phyloP scores from a whole-genome alignment of 2,113 vertebrate genomes.

The Anthoscopus minutus region DNA sequence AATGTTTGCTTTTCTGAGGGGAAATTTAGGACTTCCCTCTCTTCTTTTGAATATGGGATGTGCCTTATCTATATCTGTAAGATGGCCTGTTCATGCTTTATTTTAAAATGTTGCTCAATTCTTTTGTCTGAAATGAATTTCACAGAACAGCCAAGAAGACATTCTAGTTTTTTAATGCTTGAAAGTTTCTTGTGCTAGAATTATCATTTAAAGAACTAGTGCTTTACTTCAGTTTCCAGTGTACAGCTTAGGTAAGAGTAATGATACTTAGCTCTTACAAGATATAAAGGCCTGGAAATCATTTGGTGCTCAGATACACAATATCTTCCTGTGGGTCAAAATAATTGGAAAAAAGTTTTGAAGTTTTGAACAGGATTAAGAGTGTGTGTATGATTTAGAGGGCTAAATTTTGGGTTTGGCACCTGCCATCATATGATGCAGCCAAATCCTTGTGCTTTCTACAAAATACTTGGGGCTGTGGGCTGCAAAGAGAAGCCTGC shows the following conservation, averaged over 20 bases:
- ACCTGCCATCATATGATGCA: not conserved
- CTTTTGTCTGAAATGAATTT: not conserved
- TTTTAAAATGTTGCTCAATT: not conserved
- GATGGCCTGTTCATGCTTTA: not conserved
- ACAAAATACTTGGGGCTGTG: accelerated
- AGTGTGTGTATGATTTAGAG: not conserved
- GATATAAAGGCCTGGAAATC: not conserved
- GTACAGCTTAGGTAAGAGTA: not conserved
- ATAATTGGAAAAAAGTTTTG: not conserved
- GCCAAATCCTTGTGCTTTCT: not conserved
- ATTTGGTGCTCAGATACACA: not conserved
- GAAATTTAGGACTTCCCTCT: not conserved
- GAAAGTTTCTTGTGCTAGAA: not conserved
- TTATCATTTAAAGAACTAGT: not conserved
- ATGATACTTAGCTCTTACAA: not conserved
- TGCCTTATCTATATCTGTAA: not conserved
- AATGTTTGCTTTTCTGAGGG: not conserved
- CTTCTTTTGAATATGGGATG: not conserved
- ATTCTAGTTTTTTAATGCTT: not conserved
- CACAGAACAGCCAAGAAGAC: not conserved
- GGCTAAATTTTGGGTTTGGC: not conserved
- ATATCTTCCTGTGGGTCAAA: not conserved
- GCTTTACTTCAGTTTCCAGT: not conserved
- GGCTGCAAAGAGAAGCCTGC: not conserved
- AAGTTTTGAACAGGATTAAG: not conserved